Conservation (phyloP, 2,113 vertebrate species). For the Chiloscyllium plagiosum region DNA sequence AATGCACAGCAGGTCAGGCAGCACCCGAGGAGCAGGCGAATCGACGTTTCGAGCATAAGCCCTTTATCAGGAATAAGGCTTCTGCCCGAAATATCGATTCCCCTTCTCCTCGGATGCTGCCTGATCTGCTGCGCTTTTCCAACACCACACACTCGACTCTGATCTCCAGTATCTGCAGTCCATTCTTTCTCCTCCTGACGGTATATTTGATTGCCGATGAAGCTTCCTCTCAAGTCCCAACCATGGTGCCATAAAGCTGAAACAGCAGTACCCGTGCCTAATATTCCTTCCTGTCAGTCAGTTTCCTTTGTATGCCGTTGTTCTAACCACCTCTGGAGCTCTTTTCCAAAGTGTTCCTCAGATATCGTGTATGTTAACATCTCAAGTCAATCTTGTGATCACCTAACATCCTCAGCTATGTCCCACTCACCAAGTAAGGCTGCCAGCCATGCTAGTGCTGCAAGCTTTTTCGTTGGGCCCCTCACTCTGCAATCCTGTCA, state of each 20-base stretch:
- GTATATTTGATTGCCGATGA: background rate
- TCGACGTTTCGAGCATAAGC: too few relatives aligned
- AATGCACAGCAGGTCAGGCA: too few relatives aligned
- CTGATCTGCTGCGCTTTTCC: too few relatives aligned
- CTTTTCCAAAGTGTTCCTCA: background rate
- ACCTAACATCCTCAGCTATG: background rate
- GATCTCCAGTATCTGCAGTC: too few relatives aligned
- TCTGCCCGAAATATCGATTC: too few relatives aligned
- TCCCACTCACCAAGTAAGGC: background rate
- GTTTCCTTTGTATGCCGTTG: background rate
- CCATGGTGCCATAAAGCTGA: background rate
- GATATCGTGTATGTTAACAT: background rate
- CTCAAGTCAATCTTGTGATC: background rate
- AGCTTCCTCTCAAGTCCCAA: background rate
- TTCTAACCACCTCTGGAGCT: background rate
- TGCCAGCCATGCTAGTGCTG: background rate
- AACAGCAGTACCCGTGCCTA: background rate
- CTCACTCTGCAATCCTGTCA: background rate
- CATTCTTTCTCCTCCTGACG: too few relatives aligned
- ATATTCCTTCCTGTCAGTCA: background rate
- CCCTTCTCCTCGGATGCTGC: too few relatives aligned
- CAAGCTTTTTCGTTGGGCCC: background rate
- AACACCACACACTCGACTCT: too few relatives aligned
- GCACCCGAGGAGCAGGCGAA: too few relatives aligned
- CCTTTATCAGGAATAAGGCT: too few relatives aligned